Base-by-base conservation (phyloP, 2,113 vertebrate species). In the Camelus dromedarius region DNA sequence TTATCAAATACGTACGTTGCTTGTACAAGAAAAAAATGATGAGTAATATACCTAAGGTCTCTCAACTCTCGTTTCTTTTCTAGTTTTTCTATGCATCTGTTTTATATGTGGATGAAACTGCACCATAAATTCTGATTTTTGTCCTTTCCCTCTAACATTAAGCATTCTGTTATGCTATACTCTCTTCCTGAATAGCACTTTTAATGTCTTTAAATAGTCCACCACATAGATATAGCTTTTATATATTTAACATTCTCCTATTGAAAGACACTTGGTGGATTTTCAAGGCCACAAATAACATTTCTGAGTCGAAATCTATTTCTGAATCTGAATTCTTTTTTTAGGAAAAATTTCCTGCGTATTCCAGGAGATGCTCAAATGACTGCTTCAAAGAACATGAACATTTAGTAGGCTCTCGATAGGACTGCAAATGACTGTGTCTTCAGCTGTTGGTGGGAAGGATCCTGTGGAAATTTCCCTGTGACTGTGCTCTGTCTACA, bases 301-400 rank as follows among this genome's bases (percentile, higher is more conserved):
- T 93, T 96, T 93, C 77, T 76, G 18, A 75, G 22, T 14, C n/a
- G 35, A 93, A 95, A 76, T 92, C 58, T 93, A 79, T 62, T 95
- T 96, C 50, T 96, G 67, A 89, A 96, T 87, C 62, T 83, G 69
- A 14, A 89, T 96, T 91, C 42, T 86, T 86, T 92, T 50, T 90
- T 79, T 50, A 75, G 16, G 42, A 90, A 90, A 81, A 66, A 46
- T 12, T 38, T 80, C 90, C 3, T 83, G 6, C 60, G 16, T 42
- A 48, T 48, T 83, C 58, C 28, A 92, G 87, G 92, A 92, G 80
- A 83, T 79, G 69, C 62, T 46, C 80, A 88, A 76, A 91, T 81
- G 64, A 82, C 28, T 38, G 38, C 20, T 72, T 73, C 60, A 95
- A 96, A 76, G 56, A 77, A 86, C 58, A 82, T 8, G 67, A 93